These are phyloP conservation scores for Campoplex nolae DNA, from an alignment of 2,888 invertebrate genomes.

Conservation along the genomic window DNA sequence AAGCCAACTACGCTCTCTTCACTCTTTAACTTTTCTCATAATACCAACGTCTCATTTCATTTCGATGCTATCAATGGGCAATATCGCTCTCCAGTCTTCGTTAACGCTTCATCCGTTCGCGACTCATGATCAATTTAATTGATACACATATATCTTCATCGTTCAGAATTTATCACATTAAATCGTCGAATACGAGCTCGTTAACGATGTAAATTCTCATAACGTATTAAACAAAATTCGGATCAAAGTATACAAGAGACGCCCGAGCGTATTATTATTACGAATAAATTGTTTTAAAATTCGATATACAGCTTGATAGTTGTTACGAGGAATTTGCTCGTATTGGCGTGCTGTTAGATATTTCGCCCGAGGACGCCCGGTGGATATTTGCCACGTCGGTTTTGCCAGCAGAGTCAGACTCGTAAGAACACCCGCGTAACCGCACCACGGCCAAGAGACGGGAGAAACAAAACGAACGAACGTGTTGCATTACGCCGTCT, in stretches of 20 bases:
- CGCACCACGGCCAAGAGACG: constrained; percentile 53
- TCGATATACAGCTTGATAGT: constrained; percentile 31
- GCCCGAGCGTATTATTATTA: not conserved
- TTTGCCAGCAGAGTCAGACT: constrained; percentile 53
- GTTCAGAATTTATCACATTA: not conserved
- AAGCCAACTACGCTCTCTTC: not conserved
- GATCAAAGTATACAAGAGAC: not conserved
- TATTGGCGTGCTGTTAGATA: constrained; percentile 49
- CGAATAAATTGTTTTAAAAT: constrained; percentile 28
- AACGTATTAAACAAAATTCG: not conserved
- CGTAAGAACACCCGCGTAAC: constrained; percentile 60
- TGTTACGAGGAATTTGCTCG: constrained; percentile 57
- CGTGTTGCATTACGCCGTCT: constrained; percentile 52
- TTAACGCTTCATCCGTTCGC: not conserved
- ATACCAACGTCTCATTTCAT: constrained; percentile 16
- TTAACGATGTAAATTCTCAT: not conserved
- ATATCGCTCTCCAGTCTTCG: not conserved
- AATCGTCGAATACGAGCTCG: not conserved
- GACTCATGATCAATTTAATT: not conserved
- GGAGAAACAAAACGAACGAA: constrained; percentile 46
- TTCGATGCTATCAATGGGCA: not conserved
- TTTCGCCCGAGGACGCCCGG: constrained; percentile 65
- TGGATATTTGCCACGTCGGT: constrained; percentile 41
- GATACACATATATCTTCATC: not conserved
- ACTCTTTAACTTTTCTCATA: constrained; percentile 21